phyloP scores from a whole-genome alignment of 2,888 invertebrate genomes.

The Xanthia togata region DNA sequence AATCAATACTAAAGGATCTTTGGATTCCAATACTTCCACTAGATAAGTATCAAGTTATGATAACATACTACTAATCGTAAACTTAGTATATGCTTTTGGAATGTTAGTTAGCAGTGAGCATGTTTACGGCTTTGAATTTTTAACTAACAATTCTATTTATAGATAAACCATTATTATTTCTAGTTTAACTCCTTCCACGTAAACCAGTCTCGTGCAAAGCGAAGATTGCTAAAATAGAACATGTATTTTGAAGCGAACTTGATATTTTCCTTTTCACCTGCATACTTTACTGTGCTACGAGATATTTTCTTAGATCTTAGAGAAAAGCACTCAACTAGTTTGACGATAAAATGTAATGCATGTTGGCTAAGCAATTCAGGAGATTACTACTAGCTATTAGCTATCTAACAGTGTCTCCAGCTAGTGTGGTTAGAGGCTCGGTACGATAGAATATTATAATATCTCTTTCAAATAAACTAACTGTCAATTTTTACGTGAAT shows the following conservation, averaged over 20 bases:
- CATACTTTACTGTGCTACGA: not conserved
- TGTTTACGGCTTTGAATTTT: not conserved
- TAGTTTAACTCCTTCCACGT: constrained; percentile 13
- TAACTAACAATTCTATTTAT: constrained; percentile 7
- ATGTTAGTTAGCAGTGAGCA: not conserved
- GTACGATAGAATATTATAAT: too few species aligned
- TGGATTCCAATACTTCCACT: not conserved
- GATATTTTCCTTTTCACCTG: not conserved
- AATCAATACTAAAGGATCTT: not conserved
- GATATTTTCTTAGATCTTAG: not conserved
- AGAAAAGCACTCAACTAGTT: not conserved
- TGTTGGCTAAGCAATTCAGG: not conserved
- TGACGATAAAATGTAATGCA: not conserved
- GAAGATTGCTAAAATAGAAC: constrained; percentile 17
- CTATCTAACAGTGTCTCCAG: too few species aligned
- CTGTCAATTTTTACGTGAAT: too few species aligned
- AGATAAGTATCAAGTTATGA: not conserved
- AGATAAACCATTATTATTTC: constrained; percentile 29
- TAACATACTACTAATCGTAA: not conserved
- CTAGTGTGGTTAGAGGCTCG: too few species aligned
- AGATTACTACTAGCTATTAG: not conserved
- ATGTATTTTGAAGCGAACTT: constrained; percentile 16
- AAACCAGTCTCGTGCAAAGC: constrained; percentile 2
- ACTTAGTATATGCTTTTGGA: not conserved
- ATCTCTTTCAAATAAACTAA: too few species aligned